Conservation (phyloP, 1,140 invertebrate species). For the Batillaria attramentaria region DNA sequence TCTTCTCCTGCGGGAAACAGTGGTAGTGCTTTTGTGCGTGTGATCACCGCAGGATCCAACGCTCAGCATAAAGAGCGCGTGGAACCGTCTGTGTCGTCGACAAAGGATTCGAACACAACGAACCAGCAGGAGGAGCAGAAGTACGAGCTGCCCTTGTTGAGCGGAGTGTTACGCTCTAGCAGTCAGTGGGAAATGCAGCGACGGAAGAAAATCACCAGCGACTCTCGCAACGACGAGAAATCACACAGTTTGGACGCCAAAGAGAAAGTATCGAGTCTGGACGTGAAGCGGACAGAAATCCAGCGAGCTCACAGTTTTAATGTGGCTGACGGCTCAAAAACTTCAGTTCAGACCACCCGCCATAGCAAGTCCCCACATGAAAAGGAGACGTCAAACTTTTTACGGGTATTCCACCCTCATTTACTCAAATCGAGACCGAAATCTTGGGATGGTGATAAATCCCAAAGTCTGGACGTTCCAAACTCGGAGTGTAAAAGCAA, state of each 20-base stretch:
- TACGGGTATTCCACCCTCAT: conserved; percentile 1
- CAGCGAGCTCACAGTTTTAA: conserved; percentile 29
- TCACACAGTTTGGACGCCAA: conserved; percentile 25
- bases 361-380: neutral
- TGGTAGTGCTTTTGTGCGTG: neutral
- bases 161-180: neutral
- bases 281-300: neutral
- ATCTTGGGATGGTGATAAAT: conserved; percentile 29
- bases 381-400: conserved; percentile 5
- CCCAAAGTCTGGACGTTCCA: conserved; percentile 20
- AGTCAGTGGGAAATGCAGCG: conserved; percentile 11
- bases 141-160: conserved; percentile 25
- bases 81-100: neutral
- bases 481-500: neutral
- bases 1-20: neutral
- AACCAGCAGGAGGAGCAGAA: neutral
- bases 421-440: conserved; percentile 20
- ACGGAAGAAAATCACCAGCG: neutral
- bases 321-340: neutral
- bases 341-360: neutral
- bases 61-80: neutral
- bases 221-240: neutral
- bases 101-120: neutral
- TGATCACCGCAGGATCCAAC: neutral
- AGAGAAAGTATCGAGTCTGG: conserved; percentile 6